phyloP scores from a whole-genome alignment of 2,113 vertebrate species.

The Eulemur macaco region DNA sequence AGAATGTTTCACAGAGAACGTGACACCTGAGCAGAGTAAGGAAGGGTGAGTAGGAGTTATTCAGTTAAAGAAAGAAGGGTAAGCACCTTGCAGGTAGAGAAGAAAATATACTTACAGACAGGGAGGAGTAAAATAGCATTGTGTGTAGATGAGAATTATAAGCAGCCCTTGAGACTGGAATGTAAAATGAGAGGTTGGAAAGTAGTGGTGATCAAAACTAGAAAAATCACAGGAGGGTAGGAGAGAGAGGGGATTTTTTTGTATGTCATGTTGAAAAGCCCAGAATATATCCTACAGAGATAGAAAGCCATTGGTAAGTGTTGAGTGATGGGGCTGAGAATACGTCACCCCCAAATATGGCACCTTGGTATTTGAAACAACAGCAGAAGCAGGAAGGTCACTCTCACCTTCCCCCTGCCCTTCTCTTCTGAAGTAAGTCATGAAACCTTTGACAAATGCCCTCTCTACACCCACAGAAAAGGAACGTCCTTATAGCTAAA shows the following conservation, averaged over 20 bases:
- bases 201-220: neutral
- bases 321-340: neutral
- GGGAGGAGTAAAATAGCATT: neutral
- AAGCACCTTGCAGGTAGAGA: neutral
- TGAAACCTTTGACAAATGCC: neutral
- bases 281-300: neutral
- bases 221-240: neutral
- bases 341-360: neutral
- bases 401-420: neutral
- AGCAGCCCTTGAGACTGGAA: neutral
- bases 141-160: neutral
- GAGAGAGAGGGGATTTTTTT: neutral
- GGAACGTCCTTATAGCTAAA: neutral
- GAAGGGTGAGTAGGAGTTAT: neutral
- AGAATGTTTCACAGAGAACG: neutral
- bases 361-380: neutral
- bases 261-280: neutral
- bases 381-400: neutral
- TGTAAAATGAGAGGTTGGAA: neutral
- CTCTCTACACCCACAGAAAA: neutral
- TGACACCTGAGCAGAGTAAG: neutral
- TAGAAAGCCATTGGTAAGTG: neutral
- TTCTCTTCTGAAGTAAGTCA: neutral
- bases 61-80: neutral
- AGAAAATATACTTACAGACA: neutral